Base-by-base conservation (phyloP, 1,140 invertebrate species). In the Drosophila subobscura region DNA sequence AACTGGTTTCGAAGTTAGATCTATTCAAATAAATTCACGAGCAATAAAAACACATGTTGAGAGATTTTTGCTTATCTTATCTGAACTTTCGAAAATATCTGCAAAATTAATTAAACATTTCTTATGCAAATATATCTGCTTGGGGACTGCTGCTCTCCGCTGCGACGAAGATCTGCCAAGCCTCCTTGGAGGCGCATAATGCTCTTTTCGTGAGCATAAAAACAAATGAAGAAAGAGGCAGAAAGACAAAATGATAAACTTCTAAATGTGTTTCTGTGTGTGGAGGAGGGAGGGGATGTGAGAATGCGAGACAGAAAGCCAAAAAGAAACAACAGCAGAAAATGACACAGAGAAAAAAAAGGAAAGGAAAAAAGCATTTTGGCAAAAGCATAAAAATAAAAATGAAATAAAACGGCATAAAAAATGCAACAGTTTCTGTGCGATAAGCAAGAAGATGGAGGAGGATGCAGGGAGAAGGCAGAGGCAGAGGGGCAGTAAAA, bases 371-470 rank as follows among this genome's bases (percentile, higher is more conserved):
- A 71, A 61, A 54, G 25, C 59, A 79, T 66, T 63, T 79, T 70
- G 71, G 71, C 57, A 52, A 52, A 27, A 83, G 71, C 81, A 75
- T 77, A 75, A 80, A 85, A 86, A 81, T 81, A 88, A 86, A 77
- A 70, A 72, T 72, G 59, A 72, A 78, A 78, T 77, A 77, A 79
- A 77, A 78, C 81, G 51, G 70, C 74, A 86, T 86, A 72, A 86
- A 86, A 86, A 86, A 86, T 86, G 81, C 81, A 86, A 86, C 83
- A 85, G 77, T 80, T 80, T 53, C 46, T 50, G 60, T 66, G 55
- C 49, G 70, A 83, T 81, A 77, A 81, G 65, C 79, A 83, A 59
- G 52, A 83, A 70, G 66, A 53, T 16, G 2, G 5, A 66, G 16
- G 47, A 40, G n/a, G 46, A 33, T 10, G 29, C 4, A 44, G 33